Evolutionary conservation across 1,140 invertebrate genomes (phyloP).

Genomic region (Panagrolaimus sp.): DNA sequence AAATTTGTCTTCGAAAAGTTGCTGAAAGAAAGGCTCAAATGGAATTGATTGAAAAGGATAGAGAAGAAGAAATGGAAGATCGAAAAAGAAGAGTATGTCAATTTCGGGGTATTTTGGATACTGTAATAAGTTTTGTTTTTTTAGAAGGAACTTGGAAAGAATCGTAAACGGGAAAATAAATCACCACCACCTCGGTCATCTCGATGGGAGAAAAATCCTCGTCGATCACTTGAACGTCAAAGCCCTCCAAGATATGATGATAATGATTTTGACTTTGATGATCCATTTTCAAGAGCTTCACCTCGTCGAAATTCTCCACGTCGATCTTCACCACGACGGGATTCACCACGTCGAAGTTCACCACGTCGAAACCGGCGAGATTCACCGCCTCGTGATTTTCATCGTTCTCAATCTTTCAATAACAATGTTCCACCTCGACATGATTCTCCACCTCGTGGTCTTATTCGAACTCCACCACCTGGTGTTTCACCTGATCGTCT

Average conservation of each 20-base stretch:
- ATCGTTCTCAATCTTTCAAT: no score
- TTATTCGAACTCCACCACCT: constrained; percentile 4
- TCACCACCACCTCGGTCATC: background rate
- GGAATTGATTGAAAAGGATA: background rate
- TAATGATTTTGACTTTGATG: no score
- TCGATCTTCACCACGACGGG: no score
- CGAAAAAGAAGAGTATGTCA: background rate
- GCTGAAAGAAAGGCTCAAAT: background rate
- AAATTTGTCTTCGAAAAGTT: constrained; percentile 18
- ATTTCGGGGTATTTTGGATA: background rate
- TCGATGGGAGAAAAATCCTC: background rate
- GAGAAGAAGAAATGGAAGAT: constrained; percentile 14
- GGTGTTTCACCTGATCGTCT: constrained; percentile 2
- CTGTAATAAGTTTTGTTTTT: background rate
- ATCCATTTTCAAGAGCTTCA: no score
- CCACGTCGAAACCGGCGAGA: no score
- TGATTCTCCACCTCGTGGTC: background rate
- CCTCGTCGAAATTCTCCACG: no score
- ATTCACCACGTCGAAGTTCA: no score
- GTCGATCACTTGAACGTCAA: background rate
- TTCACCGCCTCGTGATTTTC: no score
- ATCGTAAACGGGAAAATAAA: background rate
- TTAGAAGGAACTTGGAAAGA: background rate
- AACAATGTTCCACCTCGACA: background rate
- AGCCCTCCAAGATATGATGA: no score